Base-by-base conservation (phyloP, 2,797 vertebrate genomes). In the Rhabdophis nuchalis region DNA sequence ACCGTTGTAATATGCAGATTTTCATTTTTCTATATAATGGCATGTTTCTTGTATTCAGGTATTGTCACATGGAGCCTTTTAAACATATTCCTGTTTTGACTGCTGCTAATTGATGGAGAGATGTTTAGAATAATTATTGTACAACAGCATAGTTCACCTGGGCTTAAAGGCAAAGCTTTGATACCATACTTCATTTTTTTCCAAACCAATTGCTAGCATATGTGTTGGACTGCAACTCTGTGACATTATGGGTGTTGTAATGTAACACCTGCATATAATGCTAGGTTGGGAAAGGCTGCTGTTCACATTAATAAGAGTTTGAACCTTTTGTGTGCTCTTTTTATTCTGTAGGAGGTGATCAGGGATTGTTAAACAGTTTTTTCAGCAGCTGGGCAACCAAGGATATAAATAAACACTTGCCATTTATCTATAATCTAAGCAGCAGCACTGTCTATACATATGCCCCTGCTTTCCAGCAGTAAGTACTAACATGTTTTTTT, bases 321-420 rank as follows among this genome's bases (percentile, higher is more conserved):
- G 61, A 89, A 68, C 2, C 0, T 53, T 2, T 46, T 72, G 91
- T 92, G 4, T 53, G 64, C 89, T 91, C 89, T 85, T 85, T 92
- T 92, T 54, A 4, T 8, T 88, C 41, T 96, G 32, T 89, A 99
- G 98, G 98, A n/a, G 98, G 98, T 89, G 99, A 99, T 95, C 99
- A 98, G 95, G 99, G 98, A 20, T 95, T 98, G 92, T 46, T 98
- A 92, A 99, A 98, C 91, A 97, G 97, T 11, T 98, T 98, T 96
- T 98, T 98, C 96, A 97, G 94, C 88, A 97, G 95, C 94, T 98
- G 98, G 98, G 95, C 98, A 20, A 96, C 95, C 90, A 96, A 95
- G 52, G 97, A 98, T 95, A 98, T 98, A 96, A 96, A 93, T 25
- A 98, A 98, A 94, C 98, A 98, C 58, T 94, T 98, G 92, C 98